phyloP scores from a whole-genome alignment of 2,113 vertebrate species.

The Semnopithecus entellus region DNA sequence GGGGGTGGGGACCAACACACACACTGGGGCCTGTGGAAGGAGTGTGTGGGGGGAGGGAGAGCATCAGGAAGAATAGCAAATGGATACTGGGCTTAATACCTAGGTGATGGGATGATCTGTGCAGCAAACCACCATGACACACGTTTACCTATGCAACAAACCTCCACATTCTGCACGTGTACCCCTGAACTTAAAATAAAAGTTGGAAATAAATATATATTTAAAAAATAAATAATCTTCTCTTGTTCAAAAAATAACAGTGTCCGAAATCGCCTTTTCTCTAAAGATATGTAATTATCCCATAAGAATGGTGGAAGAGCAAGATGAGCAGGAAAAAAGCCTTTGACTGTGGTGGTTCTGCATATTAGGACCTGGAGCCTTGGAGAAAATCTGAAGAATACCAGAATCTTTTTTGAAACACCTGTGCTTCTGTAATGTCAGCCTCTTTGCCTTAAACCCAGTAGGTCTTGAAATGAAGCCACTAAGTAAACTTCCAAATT shows the following conservation, averaged over 20 bases:
- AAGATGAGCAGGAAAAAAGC: background rate
- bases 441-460: conserved; percentile 1
- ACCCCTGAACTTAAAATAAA: too few relatives aligned
- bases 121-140: too few relatives aligned
- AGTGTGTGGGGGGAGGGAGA: too few relatives aligned
- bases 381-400: background rate
- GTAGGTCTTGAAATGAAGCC: background rate
- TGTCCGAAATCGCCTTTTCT: background rate
- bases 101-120: too few relatives aligned
- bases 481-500: conserved; percentile 52
- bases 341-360: background rate
- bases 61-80: too few relatives aligned
- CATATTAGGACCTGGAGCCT: background rate
- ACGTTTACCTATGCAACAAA: too few relatives aligned
- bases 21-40: too few relatives aligned
- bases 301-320: background rate
- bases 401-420: background rate
- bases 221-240: too few relatives aligned
- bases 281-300: background rate
- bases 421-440: background rate
- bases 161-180: too few relatives aligned
- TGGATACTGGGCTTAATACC: too few relatives aligned
- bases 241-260: background rate
- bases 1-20: too few relatives aligned
- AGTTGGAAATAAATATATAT: too few relatives aligned